phyloP scores from a whole-genome alignment of 1,140 invertebrate species.

The Drusus annulatus region DNA sequence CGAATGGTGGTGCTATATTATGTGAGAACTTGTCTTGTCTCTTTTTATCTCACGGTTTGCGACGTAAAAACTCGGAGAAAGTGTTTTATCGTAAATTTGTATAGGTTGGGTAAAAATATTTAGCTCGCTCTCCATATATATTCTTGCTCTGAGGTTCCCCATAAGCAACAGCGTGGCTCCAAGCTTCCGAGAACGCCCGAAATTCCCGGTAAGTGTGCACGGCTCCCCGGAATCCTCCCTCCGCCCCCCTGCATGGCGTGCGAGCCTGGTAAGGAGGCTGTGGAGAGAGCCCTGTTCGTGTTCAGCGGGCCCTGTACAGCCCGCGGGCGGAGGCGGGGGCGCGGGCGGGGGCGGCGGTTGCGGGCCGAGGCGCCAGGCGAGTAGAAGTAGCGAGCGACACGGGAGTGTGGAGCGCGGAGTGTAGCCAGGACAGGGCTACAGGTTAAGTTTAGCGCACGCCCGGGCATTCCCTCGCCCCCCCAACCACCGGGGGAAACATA shows the following conservation, averaged over 20 bases:
- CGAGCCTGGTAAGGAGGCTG: not conserved
- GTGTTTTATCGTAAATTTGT: too few species aligned
- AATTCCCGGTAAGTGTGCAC: not conserved
- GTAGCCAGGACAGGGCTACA: not conserved
- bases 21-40: too few species aligned
- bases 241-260: not conserved
- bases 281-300: not conserved
- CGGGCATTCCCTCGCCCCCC: conserved; percentile 17
- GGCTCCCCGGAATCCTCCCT: not conserved
- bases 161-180: not conserved
- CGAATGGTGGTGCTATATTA: too few species aligned
- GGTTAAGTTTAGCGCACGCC: conserved; percentile 37
- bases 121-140: too few species aligned
- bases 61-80: too few species aligned
- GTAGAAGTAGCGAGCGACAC: not conserved
- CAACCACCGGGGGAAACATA: not conserved
- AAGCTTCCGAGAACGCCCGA: not conserved
- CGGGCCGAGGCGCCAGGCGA: not conserved
- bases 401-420: not conserved
- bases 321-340: not conserved
- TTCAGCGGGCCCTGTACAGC: not conserved
- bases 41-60: too few species aligned
- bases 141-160: too few species aligned
- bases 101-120: too few species aligned
- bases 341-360: too few species aligned